Percentiles rank a stretch among this genome's conserved stretches.
Conservation (phyloP, 1,140 invertebrate genomes). For the Pissodes strobi region DNA sequence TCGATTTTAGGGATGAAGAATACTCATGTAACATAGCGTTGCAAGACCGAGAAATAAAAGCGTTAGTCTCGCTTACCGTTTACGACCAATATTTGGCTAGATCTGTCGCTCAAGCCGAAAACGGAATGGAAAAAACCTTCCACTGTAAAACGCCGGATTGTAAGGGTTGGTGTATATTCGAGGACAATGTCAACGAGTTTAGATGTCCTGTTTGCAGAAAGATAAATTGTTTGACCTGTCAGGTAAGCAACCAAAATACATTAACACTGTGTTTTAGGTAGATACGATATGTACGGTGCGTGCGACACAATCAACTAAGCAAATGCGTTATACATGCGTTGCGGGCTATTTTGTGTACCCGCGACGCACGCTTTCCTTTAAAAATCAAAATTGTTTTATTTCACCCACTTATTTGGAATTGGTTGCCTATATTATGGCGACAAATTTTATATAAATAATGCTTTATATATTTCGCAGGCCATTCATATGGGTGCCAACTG, state of each 20-base stretch:
- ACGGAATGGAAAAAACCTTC: slow-evolving; percentile 81
- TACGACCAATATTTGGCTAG: slow-evolving; percentile 82
- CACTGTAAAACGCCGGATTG: slow-evolving; percentile 92
- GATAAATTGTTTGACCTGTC: slow-evolving; percentile 87
- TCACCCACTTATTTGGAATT: too few species aligned
- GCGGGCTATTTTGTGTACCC: too few species aligned
- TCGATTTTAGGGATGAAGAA: slow-evolving; percentile 60
- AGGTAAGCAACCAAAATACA: too few species aligned
- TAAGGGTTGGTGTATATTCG: slow-evolving; percentile 86
- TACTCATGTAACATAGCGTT: slow-evolving; percentile 79
- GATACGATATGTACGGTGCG: too few species aligned
- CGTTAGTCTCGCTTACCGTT: slow-evolving; percentile 70
- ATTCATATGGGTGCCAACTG: slow-evolving; percentile 85
- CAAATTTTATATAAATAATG: too few species aligned
- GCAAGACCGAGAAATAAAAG: slow-evolving; percentile 87
- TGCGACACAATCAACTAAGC: too few species aligned
- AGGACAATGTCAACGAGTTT: slow-evolving; percentile 86
- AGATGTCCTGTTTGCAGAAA: slow-evolving; percentile 81
- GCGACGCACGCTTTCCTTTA: too few species aligned
- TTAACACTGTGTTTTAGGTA: too few species aligned
- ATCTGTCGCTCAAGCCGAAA: slow-evolving; percentile 82
- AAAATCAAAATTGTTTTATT: too few species aligned
- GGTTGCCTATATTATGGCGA: too few species aligned
- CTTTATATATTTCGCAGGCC: slow-evolving; percentile 63
- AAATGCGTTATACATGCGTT: too few species aligned